These are phyloP conservation scores for Copidosoma aretas DNA, from an alignment of 2,888 invertebrate species.

Conservation along the genomic window DNA sequence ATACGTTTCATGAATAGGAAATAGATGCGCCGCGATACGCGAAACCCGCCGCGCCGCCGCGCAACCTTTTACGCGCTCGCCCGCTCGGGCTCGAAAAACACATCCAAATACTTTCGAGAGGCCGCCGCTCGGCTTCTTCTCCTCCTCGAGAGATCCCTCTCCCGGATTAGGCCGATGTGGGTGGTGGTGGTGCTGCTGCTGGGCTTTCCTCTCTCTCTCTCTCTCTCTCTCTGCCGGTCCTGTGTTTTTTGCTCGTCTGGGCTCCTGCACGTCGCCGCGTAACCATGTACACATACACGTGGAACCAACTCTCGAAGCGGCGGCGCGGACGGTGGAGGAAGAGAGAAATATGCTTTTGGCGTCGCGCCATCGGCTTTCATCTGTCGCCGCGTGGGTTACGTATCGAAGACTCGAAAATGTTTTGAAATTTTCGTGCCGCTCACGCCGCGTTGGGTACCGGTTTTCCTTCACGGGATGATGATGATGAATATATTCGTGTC, in stretches of 20 bases:
- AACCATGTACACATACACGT: too few relatives aligned
- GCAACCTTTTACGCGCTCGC: background rate
- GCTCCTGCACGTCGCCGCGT: background rate
- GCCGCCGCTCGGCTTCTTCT: too few relatives aligned
- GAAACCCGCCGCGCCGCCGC: background rate
- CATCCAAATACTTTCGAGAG: slow-evolving; percentile 9
- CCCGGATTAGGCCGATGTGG: slow-evolving; percentile 21
- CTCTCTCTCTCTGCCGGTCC: background rate
- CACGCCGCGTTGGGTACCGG: too few relatives aligned
- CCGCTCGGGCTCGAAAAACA: slow-evolving; percentile 1
- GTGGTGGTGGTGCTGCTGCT: slow-evolving; percentile 1
- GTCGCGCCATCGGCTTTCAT: slow-evolving; percentile 29
- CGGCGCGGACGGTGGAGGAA: too few relatives aligned
- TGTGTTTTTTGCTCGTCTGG: background rate
- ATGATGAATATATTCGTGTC: too few relatives aligned
- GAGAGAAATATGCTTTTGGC: slow-evolving; percentile 12
- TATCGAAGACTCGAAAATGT: too few relatives aligned
- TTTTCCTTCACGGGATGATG: too few relatives aligned
- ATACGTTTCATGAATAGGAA: slow-evolving; percentile 19
- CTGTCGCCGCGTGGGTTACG: slow-evolving; percentile 6
- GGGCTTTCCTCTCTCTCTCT: background rate
- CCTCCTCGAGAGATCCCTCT: slow-evolving; percentile 14
- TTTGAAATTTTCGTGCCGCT: too few relatives aligned
- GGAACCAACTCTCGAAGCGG: too few relatives aligned
- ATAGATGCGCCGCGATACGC: slow-evolving; percentile 10